A percentile compares a stretch with the other conserved stretches of the same genome.
These are phyloP conservation scores for Kryptolebias marmoratus DNA, from an alignment of 2,113 vertebrate genomes.

Conservation along the genomic window DNA sequence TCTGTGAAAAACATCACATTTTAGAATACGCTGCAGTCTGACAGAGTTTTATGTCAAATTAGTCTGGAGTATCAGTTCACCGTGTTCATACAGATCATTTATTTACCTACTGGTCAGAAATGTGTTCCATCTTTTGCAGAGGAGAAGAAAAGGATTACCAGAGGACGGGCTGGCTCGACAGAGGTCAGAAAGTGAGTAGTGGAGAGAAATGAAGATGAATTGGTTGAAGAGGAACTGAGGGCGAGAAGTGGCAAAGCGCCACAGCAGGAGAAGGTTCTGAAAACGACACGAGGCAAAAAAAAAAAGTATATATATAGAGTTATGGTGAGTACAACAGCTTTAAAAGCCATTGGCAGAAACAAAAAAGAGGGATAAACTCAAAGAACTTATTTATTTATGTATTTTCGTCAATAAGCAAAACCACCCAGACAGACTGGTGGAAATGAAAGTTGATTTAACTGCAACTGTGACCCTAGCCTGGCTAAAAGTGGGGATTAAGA, in stretches of 20 bases:
- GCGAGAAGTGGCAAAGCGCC: slow-evolving; percentile 8
- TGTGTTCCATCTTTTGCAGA: not conserved
- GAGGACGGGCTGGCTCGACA: not conserved
- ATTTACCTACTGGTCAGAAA: not conserved
- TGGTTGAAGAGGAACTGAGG: slow-evolving; percentile 11
- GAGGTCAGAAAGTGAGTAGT: slow-evolving; percentile 5
- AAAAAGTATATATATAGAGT: too few species aligned
- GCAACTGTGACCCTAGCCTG: too few species aligned
- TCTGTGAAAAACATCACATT: not conserved
- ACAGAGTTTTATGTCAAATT: too few species aligned
- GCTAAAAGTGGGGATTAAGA: too few species aligned
- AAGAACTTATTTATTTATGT: too few species aligned
- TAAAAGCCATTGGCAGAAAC: too few species aligned
- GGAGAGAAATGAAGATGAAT: slow-evolving; percentile 15
- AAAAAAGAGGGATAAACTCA: too few species aligned
- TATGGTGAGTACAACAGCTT: too few species aligned
- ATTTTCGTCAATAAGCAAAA: too few species aligned
- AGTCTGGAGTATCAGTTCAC: not conserved
- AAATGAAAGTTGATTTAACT: too few species aligned
- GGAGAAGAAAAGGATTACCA: slow-evolving; percentile 9
- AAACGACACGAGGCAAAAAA: not conserved
- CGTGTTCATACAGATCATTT: not conserved
- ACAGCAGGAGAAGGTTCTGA: not conserved
- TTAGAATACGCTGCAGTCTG: not conserved
- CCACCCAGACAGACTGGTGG: too few species aligned